Evolutionary conservation across 2,797 vertebrate genomes (phyloP).

Genomic region (Lacerta bilineata): DNA sequence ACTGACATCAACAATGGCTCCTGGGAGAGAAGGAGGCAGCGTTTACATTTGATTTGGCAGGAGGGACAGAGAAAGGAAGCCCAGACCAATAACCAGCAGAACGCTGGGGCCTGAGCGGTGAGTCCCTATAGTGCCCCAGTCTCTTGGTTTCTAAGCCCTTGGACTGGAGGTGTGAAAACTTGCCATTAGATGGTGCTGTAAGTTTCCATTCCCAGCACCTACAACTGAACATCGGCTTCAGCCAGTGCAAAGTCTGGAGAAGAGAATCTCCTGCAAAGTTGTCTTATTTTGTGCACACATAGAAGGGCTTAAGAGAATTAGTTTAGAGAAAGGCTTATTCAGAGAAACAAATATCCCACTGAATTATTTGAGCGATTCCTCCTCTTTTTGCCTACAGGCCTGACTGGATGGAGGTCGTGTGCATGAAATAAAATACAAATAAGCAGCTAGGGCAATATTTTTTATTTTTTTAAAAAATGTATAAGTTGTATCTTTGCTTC

Average conservation of each 20-base stretch:
- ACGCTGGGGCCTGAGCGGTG: no score
- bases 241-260: no score
- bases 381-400: not conserved
- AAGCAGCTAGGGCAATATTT: not conserved
- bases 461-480: no score
- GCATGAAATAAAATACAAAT: not conserved
- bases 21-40: slow-evolving; percentile 13
- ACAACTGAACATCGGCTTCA: not conserved
- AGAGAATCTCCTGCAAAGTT: not conserved
- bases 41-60: no score
- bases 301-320: not conserved
- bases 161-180: not conserved
- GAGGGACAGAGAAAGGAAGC: not conserved
- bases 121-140: not conserved
- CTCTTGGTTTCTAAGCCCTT: not conserved
- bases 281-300: not conserved
- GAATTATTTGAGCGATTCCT: not conserved
- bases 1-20: not conserved
- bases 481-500: no score
- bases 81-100: not conserved
- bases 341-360: not conserved
- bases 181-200: slow-evolving; percentile 1
- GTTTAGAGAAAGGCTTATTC: not conserved
- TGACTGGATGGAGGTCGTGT: not conserved
- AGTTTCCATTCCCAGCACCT: not conserved